These are phyloP conservation scores for Athalia circularis DNA, from an alignment of 2,888 invertebrate genomes.

Conservation along the genomic window DNA sequence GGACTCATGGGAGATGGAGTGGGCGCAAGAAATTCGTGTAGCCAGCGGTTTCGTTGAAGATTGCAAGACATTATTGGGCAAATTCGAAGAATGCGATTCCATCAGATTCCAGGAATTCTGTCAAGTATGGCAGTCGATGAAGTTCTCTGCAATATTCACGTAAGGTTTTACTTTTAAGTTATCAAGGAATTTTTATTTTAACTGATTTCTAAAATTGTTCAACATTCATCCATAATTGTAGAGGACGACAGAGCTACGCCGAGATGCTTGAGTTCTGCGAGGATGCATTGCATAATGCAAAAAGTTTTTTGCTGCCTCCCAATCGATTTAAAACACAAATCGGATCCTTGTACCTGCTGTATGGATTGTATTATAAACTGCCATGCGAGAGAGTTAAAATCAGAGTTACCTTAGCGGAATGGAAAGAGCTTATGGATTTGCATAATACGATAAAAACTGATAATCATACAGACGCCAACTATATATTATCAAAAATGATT, in stretches of 20 bases:
- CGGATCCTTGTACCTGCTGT: slow-evolving; percentile 67
- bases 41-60: slow-evolving; percentile 65
- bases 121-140: slow-evolving; percentile 66
- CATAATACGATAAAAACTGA: slow-evolving; percentile 62
- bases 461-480: slow-evolving; percentile 68
- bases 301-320: slow-evolving; percentile 62
- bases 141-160: slow-evolving; percentile 67
- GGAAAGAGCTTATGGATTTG: slow-evolving; percentile 62
- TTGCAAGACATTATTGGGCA: slow-evolving; percentile 60
- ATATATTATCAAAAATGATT: slow-evolving; percentile 67
- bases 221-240: slow-evolving; percentile 49
- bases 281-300: slow-evolving; percentile 64
- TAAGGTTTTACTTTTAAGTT: slow-evolving; percentile 52
- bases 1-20: no score
- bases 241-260: slow-evolving; percentile 58
- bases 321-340: slow-evolving; percentile 63
- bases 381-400: slow-evolving; percentile 65
- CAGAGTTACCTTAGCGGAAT: slow-evolving; percentile 63
- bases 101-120: slow-evolving; percentile 66
- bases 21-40: slow-evolving; percentile 15
- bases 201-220: background rate
- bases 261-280: slow-evolving; percentile 68
- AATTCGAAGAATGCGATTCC: slow-evolving; percentile 60
- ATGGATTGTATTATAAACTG: slow-evolving; percentile 68
- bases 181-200: background rate